Evolutionary conservation across 2,888 invertebrate species (phyloP).

Genomic region (Dilophus febrilis): DNA sequence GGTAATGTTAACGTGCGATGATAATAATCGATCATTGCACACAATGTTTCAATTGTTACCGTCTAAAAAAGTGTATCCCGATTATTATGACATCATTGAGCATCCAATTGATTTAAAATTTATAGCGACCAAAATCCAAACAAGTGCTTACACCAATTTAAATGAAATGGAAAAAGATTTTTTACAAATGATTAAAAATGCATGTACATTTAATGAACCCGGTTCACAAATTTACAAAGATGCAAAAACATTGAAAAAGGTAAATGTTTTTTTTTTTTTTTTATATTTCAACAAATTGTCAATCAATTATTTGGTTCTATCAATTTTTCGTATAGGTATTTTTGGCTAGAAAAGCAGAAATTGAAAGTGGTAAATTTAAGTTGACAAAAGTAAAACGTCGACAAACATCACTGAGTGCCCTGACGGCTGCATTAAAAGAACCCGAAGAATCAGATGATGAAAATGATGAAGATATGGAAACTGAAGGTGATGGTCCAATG

Average conservation of each 20-base stretch:
- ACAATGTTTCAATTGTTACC: constrained; percentile 82
- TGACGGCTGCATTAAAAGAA: constrained; percentile 34
- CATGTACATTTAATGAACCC: constrained; percentile 90
- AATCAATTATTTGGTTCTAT: background rate
- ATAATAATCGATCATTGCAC: constrained; percentile 65
- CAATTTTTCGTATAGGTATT: constrained; percentile 33
- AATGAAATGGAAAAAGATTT: constrained; percentile 81
- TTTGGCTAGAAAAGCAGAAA: constrained; percentile 47
- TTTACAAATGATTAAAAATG: constrained; percentile 80
- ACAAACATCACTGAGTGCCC: constrained; percentile 34
- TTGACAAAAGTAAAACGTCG: constrained; percentile 41
- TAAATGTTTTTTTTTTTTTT: constrained; percentile 27
- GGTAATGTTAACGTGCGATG: constrained; percentile 69
- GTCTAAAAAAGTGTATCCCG: constrained; percentile 81
- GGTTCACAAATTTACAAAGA: constrained; percentile 93
- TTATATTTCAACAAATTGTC: constrained; percentile 1
- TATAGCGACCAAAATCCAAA: constrained; percentile 82
- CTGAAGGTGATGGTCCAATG: constrained; percentile 54
- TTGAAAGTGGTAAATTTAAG: constrained; percentile 47
- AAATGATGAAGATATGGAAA: constrained; percentile 38
- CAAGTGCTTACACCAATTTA: constrained; percentile 58
- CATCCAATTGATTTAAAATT: constrained; percentile 87
- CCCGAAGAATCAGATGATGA: constrained; percentile 46
- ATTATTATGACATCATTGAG: constrained; percentile 88
- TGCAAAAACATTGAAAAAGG: constrained; percentile 74